Evolutionary conservation across 2,113 vertebrate genomes (phyloP).

Genomic region (Nesoenas mayeri): DNA sequence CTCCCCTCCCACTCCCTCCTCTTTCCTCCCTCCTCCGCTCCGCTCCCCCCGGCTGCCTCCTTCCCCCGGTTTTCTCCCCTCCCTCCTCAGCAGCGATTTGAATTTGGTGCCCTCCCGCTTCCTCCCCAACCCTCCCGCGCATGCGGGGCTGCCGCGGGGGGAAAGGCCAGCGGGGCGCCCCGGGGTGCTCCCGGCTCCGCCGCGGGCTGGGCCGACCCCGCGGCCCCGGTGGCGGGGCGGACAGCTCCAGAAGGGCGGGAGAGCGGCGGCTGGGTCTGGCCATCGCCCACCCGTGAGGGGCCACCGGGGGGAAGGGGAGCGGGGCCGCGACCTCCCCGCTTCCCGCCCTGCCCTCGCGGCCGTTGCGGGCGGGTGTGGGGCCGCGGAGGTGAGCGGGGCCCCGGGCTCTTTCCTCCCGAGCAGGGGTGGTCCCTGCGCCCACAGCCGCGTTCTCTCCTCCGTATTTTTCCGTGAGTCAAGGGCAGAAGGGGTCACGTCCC

Average conservation of each 20-base stretch:
- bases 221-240: background rate
- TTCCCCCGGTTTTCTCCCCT: background rate
- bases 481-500: background rate
- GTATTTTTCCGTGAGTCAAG: background rate
- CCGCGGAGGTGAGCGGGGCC: background rate
- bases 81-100: constrained; percentile 19
- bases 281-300: background rate
- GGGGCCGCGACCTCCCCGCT: background rate
- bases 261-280: rapidly evolving
- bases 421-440: background rate
- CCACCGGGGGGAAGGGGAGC: background rate
- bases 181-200: background rate
- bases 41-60: background rate
- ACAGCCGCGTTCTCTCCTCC: background rate
- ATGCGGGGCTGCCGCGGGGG: background rate
- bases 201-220: background rate
- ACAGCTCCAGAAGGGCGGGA: background rate
- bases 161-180: background rate
- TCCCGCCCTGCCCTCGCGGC: background rate
- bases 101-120: constrained; percentile 30
- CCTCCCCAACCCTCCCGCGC: background rate
- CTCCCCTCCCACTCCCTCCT: constrained; percentile 1
- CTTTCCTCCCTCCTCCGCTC: background rate
- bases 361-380: background rate
- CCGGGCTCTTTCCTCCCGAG: background rate